Percentiles rank a stretch among this genome's conserved stretches.
Evolutionary conservation across 2,797 vertebrate species (phyloP).

Genomic region (Manis javanica): DNA sequence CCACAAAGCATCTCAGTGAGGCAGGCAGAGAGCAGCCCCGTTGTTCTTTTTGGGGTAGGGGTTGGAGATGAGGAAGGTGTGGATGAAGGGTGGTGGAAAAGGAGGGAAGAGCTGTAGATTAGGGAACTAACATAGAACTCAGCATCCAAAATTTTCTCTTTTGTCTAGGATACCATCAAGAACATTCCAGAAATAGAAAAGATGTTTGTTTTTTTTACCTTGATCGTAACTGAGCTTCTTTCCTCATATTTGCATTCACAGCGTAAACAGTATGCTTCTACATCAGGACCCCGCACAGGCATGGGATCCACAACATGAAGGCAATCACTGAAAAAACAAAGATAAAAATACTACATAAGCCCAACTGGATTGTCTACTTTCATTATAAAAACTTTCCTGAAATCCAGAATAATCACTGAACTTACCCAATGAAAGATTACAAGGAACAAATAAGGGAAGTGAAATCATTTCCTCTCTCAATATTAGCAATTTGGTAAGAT

Average conservation of each 20-base stretch:
- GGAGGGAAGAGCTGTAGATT: neutral
- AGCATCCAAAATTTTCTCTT: neutral
- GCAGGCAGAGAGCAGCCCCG: neutral
- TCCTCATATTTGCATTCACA: conserved; percentile 99
- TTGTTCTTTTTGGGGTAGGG: neutral
- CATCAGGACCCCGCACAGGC: conserved; percentile 96
- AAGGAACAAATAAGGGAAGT: conserved; percentile 25
- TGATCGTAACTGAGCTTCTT: conserved; percentile 97
- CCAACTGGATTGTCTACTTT: conserved; percentile 13
- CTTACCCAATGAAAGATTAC: conserved; percentile 33
- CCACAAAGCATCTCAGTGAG: neutral
- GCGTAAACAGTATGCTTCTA: conserved; percentile 98
- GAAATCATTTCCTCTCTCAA: conserved; percentile 16
- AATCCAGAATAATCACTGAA: conserved; percentile 20
- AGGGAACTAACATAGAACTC: neutral
- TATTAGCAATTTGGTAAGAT: conserved; percentile 36
- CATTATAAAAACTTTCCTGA: conserved; percentile 5
- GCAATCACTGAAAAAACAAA: conserved; percentile 91
- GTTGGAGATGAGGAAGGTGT: neutral
- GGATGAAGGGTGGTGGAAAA: neutral
- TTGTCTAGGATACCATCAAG: neutral
- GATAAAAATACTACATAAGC: neutral
- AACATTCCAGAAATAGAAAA: conserved; percentile 8
- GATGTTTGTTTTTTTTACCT: conserved; percentile 86
- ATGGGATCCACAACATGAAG: conserved; percentile 97